Base-by-base conservation (phyloP, 35 echinoderm and acorn worm genomes). In the Hemicentrotus pulcherrimus region DNA sequence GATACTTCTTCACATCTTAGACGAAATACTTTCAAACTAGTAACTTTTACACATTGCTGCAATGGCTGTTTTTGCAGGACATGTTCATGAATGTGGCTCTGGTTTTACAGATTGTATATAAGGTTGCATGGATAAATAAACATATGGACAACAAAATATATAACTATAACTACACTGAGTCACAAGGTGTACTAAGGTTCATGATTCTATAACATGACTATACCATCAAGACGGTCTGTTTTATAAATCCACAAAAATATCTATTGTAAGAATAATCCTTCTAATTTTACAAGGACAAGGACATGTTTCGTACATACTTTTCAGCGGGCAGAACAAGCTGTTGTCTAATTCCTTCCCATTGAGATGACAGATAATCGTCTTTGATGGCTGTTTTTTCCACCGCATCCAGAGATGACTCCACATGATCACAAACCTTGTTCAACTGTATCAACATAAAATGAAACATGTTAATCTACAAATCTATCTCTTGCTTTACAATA, bases 361-460 rank as follows among this genome's bases (percentile, higher is more conserved):
- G 91, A 93, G 91, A 93, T 31, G 91, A 93, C 0, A 93, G 48
- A 47, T 93, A 93, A 58, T 93, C 91, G n/a, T 93, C 91, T 31
- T 47, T 31, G 46, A 93, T 58, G 47, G 91, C 91, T 8, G 91
- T 93, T 31, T 28, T 50, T 58, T 47, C 91, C 10, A 93, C 48
- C 11, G 46, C 28, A 47, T 93, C 91, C 19, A 90, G 88, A 45
- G 88, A 90, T 22, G 88, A 5, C 13, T 45, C 88, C 15, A 90
- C 24, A 30, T 90, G 88, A 30, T 90, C 24, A 47, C 46, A 90
- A 6, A 28, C 19, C 31, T 45, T 47, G 16, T 90, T 90, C 33
- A 90, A 30, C 88, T 90, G 32, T 45, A 90, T 78, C 18, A 78
- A 78, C 24, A 78, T 78, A 78, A 78, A 4, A 78, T 22, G 28